These are phyloP conservation scores for Ceyx cyanopectus DNA, from an alignment of 2,113 vertebrate species.

Conservation along the genomic window DNA sequence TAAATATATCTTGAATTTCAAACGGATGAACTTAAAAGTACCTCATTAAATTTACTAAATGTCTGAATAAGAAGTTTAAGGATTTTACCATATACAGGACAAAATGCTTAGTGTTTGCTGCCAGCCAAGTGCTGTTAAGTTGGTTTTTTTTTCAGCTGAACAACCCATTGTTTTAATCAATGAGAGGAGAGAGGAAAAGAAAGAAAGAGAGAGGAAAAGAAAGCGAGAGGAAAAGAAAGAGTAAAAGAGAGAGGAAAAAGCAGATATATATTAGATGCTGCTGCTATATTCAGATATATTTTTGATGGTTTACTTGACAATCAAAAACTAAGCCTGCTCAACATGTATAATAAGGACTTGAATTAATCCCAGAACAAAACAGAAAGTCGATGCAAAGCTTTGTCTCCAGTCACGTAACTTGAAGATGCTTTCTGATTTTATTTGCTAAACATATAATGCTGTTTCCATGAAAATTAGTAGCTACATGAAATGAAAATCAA, in stretches of 20 bases:
- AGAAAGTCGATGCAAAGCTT: background rate
- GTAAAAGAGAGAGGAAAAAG: background rate
- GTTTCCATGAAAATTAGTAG: background rate
- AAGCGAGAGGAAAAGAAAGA: too few species aligned
- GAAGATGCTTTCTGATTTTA: background rate
- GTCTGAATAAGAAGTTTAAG: background rate
- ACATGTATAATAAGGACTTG: background rate
- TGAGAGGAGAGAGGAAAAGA: background rate
- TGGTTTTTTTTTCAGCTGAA: background rate
- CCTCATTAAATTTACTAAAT: background rate
- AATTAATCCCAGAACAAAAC: background rate
- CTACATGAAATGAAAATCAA: background rate
- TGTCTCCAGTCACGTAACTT: background rate
- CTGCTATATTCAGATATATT: background rate
- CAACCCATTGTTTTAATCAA: background rate
- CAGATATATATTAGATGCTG: background rate
- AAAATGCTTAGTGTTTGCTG: background rate
- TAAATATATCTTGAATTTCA: background rate
- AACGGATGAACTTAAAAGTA: background rate
- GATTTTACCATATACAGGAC: background rate
- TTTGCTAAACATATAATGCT: background rate
- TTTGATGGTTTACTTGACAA: background rate
- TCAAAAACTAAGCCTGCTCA: background rate
- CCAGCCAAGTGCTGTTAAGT: background rate
- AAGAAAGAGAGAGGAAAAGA: too few species aligned